Evolutionary conservation across 2,888 invertebrate genomes (phyloP).

Genomic region (Galeruca laticollis): DNA sequence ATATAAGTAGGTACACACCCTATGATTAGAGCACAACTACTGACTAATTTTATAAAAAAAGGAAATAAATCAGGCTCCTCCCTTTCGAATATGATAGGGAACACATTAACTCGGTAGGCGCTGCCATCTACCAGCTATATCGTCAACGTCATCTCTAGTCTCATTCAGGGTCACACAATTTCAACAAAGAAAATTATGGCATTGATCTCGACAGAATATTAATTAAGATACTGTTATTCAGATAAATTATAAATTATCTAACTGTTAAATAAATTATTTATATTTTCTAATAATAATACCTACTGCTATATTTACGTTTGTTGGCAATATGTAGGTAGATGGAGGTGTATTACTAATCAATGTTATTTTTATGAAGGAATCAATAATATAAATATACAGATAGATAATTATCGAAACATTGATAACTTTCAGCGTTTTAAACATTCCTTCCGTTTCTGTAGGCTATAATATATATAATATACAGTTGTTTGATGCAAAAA

Average conservation of each 20-base stretch:
- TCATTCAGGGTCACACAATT: conserved; percentile 50
- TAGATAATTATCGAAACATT: background rate
- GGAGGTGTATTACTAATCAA: conserved; percentile 2
- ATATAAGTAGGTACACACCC: too few species aligned
- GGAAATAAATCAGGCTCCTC: conserved; percentile 59
- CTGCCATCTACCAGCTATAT: conserved; percentile 59
- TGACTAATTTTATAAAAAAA: conserved; percentile 11
- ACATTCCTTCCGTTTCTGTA: background rate
- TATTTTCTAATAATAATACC: background rate
- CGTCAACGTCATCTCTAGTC: conserved; percentile 54
- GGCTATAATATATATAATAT: conserved; percentile 39
- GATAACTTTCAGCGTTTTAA: conserved; percentile 1
- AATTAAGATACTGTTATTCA: too few species aligned
- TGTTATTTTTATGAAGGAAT: conserved; percentile 7
- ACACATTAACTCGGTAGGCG: conserved; percentile 61
- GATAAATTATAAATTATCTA: background rate
- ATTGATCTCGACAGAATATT: background rate
- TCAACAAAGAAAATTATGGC: background rate
- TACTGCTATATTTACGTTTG: background rate
- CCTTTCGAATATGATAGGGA: conserved; percentile 58
- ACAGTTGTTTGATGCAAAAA: conserved; percentile 52
- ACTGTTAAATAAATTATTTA: background rate
- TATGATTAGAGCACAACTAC: too few species aligned
- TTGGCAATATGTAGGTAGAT: background rate
- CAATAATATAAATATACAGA: background rate